Conservation (phyloP, 2,888 invertebrate genomes). For the Nasonovia ribisnigri region DNA sequence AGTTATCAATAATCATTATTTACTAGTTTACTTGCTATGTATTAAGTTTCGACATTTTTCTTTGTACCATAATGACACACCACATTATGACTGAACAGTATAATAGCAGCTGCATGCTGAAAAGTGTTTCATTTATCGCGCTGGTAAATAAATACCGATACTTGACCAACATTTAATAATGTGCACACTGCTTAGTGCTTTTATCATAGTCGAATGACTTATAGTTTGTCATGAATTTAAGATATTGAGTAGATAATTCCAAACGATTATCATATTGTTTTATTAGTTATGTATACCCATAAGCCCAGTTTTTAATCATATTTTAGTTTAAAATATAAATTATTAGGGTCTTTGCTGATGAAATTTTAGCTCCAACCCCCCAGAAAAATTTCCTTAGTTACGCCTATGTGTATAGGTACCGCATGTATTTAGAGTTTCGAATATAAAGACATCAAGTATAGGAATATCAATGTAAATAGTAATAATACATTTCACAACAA, state of each 20-base stretch:
- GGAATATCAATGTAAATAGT: background rate
- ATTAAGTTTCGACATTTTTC: background rate
- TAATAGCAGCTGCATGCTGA: background rate
- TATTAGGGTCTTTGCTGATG: no score
- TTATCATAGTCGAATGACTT: background rate
- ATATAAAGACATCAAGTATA: background rate
- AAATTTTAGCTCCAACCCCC: no score
- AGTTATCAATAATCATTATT: background rate
- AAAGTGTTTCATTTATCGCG: conserved; percentile 1
- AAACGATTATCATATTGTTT: background rate
- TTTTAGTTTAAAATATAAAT: no score
- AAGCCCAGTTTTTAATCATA: no score
- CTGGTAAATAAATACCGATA: background rate
- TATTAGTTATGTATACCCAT: background rate
- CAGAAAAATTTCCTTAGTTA: no score
- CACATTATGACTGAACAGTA: background rate
- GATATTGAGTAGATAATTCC: background rate
- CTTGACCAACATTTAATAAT: background rate
- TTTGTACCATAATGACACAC: background rate
- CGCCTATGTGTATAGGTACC: background rate
- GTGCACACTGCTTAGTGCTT: background rate
- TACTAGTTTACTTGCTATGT: background rate
- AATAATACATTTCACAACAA: background rate
- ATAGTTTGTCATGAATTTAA: background rate
- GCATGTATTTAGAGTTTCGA: background rate